phyloP scores from a whole-genome alignment of 2,113 vertebrate species.

The Eretmochelys imbricata region DNA sequence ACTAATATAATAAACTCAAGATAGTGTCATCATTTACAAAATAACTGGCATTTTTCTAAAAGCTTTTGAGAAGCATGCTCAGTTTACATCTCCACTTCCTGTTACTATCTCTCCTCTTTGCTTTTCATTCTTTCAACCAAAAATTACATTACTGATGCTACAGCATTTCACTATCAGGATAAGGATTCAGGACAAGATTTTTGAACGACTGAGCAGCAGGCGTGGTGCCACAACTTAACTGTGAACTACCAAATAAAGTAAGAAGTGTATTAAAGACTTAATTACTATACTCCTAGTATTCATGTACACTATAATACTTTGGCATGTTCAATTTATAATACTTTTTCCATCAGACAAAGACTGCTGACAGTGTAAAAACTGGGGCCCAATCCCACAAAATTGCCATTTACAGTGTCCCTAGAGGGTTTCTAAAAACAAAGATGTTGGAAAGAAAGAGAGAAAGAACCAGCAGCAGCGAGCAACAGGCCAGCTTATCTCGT shows the following conservation, averaged over 20 bases:
- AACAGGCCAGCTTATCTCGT: not conserved
- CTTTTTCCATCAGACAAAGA: not conserved
- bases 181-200: not conserved
- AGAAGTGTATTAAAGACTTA: not conserved
- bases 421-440: not conserved
- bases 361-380: not conserved
- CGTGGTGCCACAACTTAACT: not conserved
- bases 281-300: not conserved
- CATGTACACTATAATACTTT: not conserved
- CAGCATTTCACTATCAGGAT: slow-evolving; percentile 2
- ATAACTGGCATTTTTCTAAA: slow-evolving; percentile 47
- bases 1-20: not conserved
- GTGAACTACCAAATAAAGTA: not conserved
- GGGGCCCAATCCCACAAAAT: not conserved
- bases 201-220: not conserved
- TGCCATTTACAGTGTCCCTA: not conserved
- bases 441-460: not conserved
- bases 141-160: not conserved
- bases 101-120: slow-evolving; percentile 51
- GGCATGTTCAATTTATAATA: not conserved
- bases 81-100: slow-evolving; percentile 73
- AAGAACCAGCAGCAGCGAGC: not conserved
- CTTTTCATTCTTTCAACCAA: slow-evolving; percentile 54
- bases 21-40: not conserved
- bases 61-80: slow-evolving; percentile 39